phyloP scores from a whole-genome alignment of 2,113 vertebrate genomes.

The Cyprinodon brontotheroides region DNA sequence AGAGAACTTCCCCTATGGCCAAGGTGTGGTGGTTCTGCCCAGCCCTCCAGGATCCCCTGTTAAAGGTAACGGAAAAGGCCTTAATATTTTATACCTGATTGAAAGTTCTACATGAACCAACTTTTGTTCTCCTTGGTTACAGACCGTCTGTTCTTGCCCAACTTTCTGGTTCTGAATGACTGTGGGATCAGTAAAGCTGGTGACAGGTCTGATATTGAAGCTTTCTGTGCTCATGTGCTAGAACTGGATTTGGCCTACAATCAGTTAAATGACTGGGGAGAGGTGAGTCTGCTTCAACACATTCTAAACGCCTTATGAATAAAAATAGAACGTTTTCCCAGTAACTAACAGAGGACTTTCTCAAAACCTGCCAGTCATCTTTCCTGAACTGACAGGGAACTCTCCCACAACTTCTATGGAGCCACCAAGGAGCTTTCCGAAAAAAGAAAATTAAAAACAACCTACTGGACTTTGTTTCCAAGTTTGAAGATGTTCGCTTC shows the following conservation, averaged over 20 bases:
- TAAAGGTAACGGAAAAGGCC: constrained; percentile 83
- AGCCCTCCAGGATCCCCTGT: constrained; percentile 92
- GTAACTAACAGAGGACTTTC: too few species aligned
- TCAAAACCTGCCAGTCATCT: too few species aligned
- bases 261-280: constrained; percentile 92
- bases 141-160: constrained; percentile 95
- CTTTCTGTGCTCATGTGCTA: constrained; percentile 92
- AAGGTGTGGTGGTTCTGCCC: constrained; percentile 88
- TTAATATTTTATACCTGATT: neutral
- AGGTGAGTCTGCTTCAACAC: constrained; percentile 77
- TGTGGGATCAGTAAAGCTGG: constrained; percentile 93
- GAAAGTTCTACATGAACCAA: neutral
- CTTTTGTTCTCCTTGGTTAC: constrained; percentile 8
- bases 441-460: too few species aligned
- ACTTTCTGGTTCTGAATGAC: constrained; percentile 88
- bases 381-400: too few species aligned
- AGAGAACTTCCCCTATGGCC: constrained; percentile 95
- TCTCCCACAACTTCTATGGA: too few species aligned
- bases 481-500: too few species aligned
- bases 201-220: constrained; percentile 87
- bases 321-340: neutral
- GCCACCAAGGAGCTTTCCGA: too few species aligned
- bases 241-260: constrained; percentile 97
- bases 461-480: too few species aligned
- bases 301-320: neutral